Evolutionary conservation across 2,797 vertebrate genomes (phyloP), one percentile per base, ranked within the genome.

Genomic region (Coregonus suidteri): DNA sequence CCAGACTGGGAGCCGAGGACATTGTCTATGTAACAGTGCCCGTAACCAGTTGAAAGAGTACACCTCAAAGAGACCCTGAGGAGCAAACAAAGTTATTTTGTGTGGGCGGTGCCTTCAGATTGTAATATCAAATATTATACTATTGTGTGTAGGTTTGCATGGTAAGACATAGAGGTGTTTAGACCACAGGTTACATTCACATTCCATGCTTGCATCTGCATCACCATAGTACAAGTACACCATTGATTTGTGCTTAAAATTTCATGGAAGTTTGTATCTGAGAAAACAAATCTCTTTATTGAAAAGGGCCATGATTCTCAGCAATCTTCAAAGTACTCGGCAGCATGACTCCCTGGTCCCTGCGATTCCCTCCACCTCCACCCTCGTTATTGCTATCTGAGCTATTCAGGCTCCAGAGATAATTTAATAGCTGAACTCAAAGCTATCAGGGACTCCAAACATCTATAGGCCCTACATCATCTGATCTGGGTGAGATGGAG

Each of bases 391-490:
- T 77, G 75, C 75, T 77, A 80, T 84, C 67, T 81, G 78, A 78
- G 76, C 69, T 78, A 74, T 78, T 77, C 76, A 70, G 71, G 20
- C 77, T 78, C 51, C 51, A 74, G 67, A 79, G 80, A 79, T 81
- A 76, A 79, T 82, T 82, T 69, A 85, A 65, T 71, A 68, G 81
- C 78, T 76, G 73, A 69, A 77, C 69, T 81, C 80, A 77, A 79
- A 84, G 86, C 79, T 82, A 77, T 81, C 76, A 81, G 71, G 77
- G 34, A 62, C 70, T 73, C 69, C 69, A 64, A 81, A 81, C 75
- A 73, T 76, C 78, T 77, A 71, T 75, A 56, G 64, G 30, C 20
- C 52, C 52, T 52, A 73, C 51, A 72, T 75, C 78, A 81, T 71
- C 65, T 75, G 81, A 82, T 75, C 73, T 75, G 51, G 74, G 31